Evolutionary conservation across 1,140 invertebrate genomes (phyloP), one percentile per base, ranked within the genome.

Genomic region (Drosophila pallidifrons): DNA sequence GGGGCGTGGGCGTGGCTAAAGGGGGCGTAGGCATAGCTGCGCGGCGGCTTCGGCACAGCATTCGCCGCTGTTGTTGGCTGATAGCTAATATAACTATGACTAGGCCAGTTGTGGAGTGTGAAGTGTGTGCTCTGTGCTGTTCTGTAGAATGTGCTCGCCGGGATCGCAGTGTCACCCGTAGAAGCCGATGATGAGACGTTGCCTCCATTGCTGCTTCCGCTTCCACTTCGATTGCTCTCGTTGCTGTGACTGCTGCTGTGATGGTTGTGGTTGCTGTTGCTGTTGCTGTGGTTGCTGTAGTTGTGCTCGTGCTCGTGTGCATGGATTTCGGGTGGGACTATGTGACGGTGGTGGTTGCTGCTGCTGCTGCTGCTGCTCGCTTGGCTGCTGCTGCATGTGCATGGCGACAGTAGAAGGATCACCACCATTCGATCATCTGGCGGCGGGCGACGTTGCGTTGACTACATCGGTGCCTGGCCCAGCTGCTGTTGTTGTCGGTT

Each of bases 391-490:
- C 78, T 82, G 82, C 82, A 87, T 65, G 83, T 89, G 79, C 88
- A 85, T 92, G 91, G 91, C 88, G 90, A 79, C 75, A 92, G 80
- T 92, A 92, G 78, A 81, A 92, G 90, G 91, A 92, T 92, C 82
- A 92, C 92, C 86, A 92, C 92, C 92, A 92, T 92, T 92, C 92
- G 92, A 92, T 92, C 88, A 92, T 92, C 82, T 90, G 87, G 79
- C 79, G 66, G 66, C 76, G 77, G 77, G 43, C 76, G 52, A 51
- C 43, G 45, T 43, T 25, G 41, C 65, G 65, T 74, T 71, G 75
- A 69, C 77, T 74, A 73, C 77, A 79, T 79, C 74, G 66, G 35
- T 77, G 75, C 54, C 38, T 51, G 51, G 51, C 49, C 49, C 61
- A 35, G 5, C 38, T 45, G 15, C 41, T 49, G 41, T 25, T 20